Conservation (phyloP, 2,797 vertebrate species). For the Poecilia gillii region DNA sequence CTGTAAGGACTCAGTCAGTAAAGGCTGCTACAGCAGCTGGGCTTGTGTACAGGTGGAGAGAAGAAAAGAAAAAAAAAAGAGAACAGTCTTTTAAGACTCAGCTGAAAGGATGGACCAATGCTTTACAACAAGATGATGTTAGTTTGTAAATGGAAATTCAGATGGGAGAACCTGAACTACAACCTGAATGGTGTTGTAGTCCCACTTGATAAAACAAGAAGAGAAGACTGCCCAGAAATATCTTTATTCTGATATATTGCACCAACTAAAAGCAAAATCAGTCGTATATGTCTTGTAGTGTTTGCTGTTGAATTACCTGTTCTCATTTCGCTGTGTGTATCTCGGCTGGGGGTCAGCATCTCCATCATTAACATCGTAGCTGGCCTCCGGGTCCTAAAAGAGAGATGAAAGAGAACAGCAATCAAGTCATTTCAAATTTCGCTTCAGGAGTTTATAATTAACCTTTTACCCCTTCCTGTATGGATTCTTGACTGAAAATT, state of each 20-base stretch:
- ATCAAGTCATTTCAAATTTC: neutral
- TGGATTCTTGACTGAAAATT: neutral
- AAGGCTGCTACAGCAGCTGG: conserved; percentile 38
- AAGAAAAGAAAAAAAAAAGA: conserved; percentile 15
- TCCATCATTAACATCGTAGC: conserved; percentile 97
- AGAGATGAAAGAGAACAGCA: conserved; percentile 24
- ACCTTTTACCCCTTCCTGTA: fast-evolving
- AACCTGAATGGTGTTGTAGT: neutral
- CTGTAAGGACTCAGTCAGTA: conserved; percentile 34
- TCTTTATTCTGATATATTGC: conserved; percentile 7
- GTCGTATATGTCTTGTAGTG: conserved; percentile 3
- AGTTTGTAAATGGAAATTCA: conserved; percentile 40
- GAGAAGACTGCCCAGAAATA: neutral
- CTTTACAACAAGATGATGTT: conserved; percentile 32
- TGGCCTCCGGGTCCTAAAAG: conserved; percentile 91
- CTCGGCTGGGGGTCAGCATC: conserved; percentile 96
- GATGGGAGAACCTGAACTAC: conserved; percentile 18
- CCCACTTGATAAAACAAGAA: conserved; percentile 15
- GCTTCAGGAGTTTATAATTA: neutral
- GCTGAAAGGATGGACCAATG: conserved; percentile 36
- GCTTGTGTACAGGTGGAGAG: conserved; percentile 32
- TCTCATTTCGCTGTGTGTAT: conserved; percentile 98
- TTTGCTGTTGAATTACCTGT: conserved; percentile 82
- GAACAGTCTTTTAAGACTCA: conserved; percentile 41
- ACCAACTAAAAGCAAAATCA: neutral